These are phyloP conservation scores for Oncorhynchus clarkii DNA, from an alignment of 2,113 vertebrate genomes.

Conservation along the genomic window DNA sequence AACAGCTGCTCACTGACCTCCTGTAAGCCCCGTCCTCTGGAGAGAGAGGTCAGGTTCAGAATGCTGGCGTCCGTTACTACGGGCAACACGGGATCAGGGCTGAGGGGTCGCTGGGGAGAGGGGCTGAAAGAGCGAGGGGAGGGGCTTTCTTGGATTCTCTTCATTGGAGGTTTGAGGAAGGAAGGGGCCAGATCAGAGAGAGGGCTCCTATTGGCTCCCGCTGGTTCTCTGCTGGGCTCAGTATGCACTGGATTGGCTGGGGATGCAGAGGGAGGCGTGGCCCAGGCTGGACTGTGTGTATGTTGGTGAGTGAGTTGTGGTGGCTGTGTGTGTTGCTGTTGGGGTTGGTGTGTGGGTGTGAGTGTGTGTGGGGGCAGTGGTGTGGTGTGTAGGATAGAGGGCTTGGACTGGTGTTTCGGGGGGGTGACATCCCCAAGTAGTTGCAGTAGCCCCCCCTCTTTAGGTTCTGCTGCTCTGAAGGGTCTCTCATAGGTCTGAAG, in stretches of 20 bases:
- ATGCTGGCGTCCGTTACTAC: conserved; percentile 73
- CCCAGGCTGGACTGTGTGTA: conserved; percentile 80
- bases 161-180: conserved; percentile 58
- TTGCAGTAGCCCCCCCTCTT: conserved; percentile 83
- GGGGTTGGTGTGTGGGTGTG: conserved; percentile 53
- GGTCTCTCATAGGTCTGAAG: conserved; percentile 88
- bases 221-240: conserved; percentile 79
- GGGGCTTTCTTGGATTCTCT: conserved; percentile 66
- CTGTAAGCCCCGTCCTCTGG: conserved; percentile 79
- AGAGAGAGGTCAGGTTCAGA: conserved; percentile 69
- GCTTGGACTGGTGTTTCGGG: background rate
- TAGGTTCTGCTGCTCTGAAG: conserved; percentile 84
- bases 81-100: conserved; percentile 68
- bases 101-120: conserved; percentile 65
- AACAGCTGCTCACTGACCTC: conserved; percentile 82
- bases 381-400: conserved; percentile 43
- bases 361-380: conserved; percentile 52
- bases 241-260: conserved; percentile 78
- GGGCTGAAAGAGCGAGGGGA: conserved; percentile 66
- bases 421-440: conserved; percentile 85
- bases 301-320: conserved; percentile 48
- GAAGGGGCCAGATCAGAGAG: conserved; percentile 74
- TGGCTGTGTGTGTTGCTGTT: conserved; percentile 50
- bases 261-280: conserved; percentile 71
- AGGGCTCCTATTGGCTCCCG: conserved; percentile 75